Base-by-base conservation (phyloP, 1,140 invertebrate species). In the Rhagoletis zephyria region DNA sequence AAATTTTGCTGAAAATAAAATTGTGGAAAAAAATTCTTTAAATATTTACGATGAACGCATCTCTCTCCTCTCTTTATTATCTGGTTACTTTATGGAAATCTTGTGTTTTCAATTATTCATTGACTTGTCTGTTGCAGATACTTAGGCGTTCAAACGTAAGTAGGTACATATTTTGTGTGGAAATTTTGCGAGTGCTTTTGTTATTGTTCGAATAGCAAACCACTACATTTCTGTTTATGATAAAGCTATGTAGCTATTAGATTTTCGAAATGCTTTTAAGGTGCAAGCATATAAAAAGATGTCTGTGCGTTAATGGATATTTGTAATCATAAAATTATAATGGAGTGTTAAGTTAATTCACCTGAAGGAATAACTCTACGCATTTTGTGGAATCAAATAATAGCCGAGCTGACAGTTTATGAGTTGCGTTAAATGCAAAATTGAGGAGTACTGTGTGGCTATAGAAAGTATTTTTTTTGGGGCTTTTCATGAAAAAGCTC, bases 91-190 rank as follows among this genome's bases (percentile, higher is more conserved):
- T 70, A 45, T 42, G 40, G 5, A 19, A 70, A 70, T 70, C n/a
- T 51, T 56, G n/a, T 81, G 74, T 81, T 81, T 56, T 81, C 74
- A 81, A 81, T 81, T 81, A 56, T 81, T 81, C 74, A 81, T 81
- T 81, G 74, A 81, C 74, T 48, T 81, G 74, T 81, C 74, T 56
- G 45, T 51, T 81, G 48, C 45, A 81, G 74, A 81, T 51, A 9
- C 56, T 81, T 4, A 48, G 74, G n/a, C 45, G n/a, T 81, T 56
- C 51, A 81, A 56, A n/a, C 74, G 48, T 59, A 81, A 59, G 14
- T 30, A 30, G 30, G 30, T 30, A 30, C 30, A 30, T 81, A 81
- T 81, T 81, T 56, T 56, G 48, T 19, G 48, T 30, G 1, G n/a
- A 81, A 30, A 81, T 81, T 4, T 56, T n/a, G 5, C 30, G 9